These are phyloP conservation scores for Mamestra brassicae DNA, from an alignment of 2,888 invertebrate species.

Conservation along the genomic window DNA sequence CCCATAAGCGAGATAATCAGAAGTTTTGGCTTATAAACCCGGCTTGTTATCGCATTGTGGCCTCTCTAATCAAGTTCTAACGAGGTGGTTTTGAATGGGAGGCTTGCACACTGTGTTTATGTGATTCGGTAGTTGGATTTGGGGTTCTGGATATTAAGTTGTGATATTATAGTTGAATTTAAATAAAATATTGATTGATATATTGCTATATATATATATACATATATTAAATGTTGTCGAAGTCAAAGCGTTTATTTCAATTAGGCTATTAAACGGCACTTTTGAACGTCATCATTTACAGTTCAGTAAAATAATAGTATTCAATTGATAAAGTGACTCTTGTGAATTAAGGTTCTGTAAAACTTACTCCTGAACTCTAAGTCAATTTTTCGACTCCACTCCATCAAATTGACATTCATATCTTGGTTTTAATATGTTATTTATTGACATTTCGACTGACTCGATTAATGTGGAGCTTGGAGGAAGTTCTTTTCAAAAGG, in stretches of 20 bases:
- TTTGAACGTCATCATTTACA: too few relatives aligned
- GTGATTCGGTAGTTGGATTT: conserved; percentile 35
- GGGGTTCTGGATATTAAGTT: conserved; percentile 3
- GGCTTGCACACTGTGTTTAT: conserved; percentile 61
- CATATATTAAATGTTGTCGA: too few relatives aligned
- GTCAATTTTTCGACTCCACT: neutral
- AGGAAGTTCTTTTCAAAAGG: too few relatives aligned
- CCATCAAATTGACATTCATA: neutral
- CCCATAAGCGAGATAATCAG: conserved; percentile 74
- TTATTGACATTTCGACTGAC: too few relatives aligned
- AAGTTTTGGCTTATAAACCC: conserved; percentile 73
- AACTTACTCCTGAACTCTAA: neutral
- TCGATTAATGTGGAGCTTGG: too few relatives aligned
- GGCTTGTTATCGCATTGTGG: conserved; percentile 79
- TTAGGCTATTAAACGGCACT: too few relatives aligned
- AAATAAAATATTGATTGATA: neutral
- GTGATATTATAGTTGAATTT: neutral
- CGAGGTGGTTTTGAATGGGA: conserved; percentile 72
- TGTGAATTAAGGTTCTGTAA: neutral
- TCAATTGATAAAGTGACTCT: too few relatives aligned
- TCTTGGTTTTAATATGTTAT: neutral
- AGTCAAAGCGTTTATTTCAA: too few relatives aligned
- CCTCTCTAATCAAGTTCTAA: conserved; percentile 83
- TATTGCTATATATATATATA: too few relatives aligned
- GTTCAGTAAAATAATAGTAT: too few relatives aligned